Percentiles rank a stretch among this genome's conserved stretches.
Conservation (phyloP, 2,888 invertebrate genomes). For the Calephelis perditalis region DNA sequence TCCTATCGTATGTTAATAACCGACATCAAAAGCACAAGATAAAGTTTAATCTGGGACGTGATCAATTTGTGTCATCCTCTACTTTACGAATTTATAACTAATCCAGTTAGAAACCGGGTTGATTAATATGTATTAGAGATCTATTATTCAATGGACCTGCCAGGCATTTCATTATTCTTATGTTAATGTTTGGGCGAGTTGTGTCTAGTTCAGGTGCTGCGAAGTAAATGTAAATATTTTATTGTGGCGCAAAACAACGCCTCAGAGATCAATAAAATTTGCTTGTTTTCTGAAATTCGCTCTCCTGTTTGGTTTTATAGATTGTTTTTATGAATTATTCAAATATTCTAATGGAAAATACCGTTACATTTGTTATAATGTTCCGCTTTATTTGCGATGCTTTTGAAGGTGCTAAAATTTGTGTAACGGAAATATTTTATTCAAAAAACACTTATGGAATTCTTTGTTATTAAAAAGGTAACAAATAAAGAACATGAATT, state of each 20-base stretch:
- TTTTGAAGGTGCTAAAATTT: slow-evolving; percentile 19
- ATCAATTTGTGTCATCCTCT: neutral
- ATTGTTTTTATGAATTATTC: slow-evolving; percentile 75
- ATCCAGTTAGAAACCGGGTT: neutral
- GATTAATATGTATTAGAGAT: slow-evolving; percentile 22
- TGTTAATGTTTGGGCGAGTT: slow-evolving; percentile 49
- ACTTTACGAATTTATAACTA: neutral
- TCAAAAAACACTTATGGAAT: too few species aligned
- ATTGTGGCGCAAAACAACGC: slow-evolving; percentile 73
- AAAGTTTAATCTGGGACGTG: too few species aligned
- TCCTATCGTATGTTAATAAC: too few species aligned
- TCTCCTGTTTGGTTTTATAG: slow-evolving; percentile 69
- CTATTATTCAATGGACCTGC: slow-evolving; percentile 51
- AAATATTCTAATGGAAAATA: slow-evolving; percentile 59
- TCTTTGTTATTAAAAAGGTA: too few species aligned
- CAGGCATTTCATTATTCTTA: slow-evolving; percentile 70
- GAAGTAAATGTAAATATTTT: slow-evolving; percentile 76
- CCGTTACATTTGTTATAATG: slow-evolving; percentile 67
- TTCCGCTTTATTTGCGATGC: slow-evolving; percentile 37
- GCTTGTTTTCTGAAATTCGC: slow-evolving; percentile 76
- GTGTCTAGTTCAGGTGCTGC: slow-evolving; percentile 60
- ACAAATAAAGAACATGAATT: too few species aligned
- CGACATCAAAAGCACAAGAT: too few species aligned
- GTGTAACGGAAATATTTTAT: slow-evolving; percentile 18
- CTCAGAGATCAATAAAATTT: slow-evolving; percentile 77